Base-by-base conservation (phyloP, 2,113 vertebrate genomes). In the Plecturocebus donacophilus region DNA sequence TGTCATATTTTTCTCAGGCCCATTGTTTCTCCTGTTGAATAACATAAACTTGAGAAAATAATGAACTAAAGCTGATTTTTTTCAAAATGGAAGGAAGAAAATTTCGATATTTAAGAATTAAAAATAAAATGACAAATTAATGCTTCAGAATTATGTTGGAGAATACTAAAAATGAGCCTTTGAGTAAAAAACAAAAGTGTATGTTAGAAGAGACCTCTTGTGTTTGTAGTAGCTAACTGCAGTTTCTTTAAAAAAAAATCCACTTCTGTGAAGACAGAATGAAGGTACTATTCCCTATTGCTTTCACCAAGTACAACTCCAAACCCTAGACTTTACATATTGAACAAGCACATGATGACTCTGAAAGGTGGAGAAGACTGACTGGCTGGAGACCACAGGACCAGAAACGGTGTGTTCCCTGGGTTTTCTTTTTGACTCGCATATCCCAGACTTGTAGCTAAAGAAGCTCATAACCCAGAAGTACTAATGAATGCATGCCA, bases 161-260 rank as follows among this genome's bases (percentile, higher is more conserved):
- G 21, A 83, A 97, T 58, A n/a, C 2, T 84, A 40, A 94, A 95
- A 97, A 68, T 61, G n/a, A 90, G 70, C 5, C 52, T 90, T 92
- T 40, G 45, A 27, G 27, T 73, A 17, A 30, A 77, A 86, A n/a
- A 6, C 19, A n/a, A 9, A 32, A 9, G 0, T 3, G 0, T 54
- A 27, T 91, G 87, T 54, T 42, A 95, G 66, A 52, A 96, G 95
- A 96, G 98, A 95, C 97, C 92, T 95, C 97, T 38, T 93, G 98
- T 98, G 98, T 93, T 91, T 42, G 9, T 42, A 73, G 3, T 3
- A 42, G 5, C 6, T 94, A 89, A 96, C 49, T 97, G 86, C 89
- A 1, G n/a, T 40, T 49, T 81, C 45, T 32, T 27, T 35, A 32
- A 83, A 17, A 17, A 35, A 56, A 85, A 75, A 73, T 4, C 20